Evolutionary conservation across 2,113 vertebrate genomes (phyloP).

Genomic region (Suricata suricatta): DNA sequence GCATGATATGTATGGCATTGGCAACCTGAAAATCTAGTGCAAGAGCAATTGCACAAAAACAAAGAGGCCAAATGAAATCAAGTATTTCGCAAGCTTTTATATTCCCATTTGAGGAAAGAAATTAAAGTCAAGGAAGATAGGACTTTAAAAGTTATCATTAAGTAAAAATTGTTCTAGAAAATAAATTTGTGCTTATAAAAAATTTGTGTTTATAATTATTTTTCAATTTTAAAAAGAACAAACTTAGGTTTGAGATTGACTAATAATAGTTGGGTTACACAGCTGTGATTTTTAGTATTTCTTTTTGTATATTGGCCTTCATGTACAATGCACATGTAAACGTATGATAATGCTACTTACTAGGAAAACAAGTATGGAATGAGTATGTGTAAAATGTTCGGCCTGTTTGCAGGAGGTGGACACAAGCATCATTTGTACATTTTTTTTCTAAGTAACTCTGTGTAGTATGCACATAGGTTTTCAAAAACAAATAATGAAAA

Average conservation of each 20-base stretch:
- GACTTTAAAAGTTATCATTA: neutral
- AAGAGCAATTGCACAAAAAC: neutral
- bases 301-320: neutral
- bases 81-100: neutral
- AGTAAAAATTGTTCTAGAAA: neutral
- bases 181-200: neutral
- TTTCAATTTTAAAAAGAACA: neutral
- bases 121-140: neutral
- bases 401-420: neutral
- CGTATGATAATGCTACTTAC: neutral
- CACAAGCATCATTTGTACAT: neutral
- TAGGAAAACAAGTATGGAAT: neutral
- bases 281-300: neutral
- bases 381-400: neutral
- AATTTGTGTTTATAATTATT: neutral
- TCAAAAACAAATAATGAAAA: neutral
- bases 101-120: neutral
- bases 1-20: fast-evolving
- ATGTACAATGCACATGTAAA: neutral
- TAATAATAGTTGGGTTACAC: neutral
- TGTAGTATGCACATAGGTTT: neutral
- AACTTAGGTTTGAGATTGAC: neutral
- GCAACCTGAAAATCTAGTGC: neutral
- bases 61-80: neutral
- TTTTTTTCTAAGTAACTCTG: neutral